Evolutionary conservation across 2,888 invertebrate species (phyloP).

Genomic region (Synergus umbraculus): DNA sequence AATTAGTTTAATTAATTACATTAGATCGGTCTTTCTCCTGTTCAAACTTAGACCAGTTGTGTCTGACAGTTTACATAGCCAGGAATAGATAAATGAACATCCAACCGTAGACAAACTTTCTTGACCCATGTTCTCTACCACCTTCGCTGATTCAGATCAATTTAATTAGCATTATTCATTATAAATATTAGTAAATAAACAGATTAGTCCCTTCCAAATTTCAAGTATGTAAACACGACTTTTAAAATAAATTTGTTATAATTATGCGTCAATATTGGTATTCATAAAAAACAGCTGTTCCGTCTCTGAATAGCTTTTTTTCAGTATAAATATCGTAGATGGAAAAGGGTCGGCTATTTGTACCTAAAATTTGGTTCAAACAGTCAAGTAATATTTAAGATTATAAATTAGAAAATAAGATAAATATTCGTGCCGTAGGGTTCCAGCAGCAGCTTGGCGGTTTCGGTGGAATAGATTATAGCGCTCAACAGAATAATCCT

Average conservation of each 20-base stretch:
- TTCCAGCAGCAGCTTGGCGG: conserved; percentile 67
- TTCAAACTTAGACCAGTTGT: conserved; percentile 8
- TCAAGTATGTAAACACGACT: not conserved
- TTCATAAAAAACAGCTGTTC: too few species aligned
- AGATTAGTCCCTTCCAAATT: not conserved
- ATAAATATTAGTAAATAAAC: not conserved
- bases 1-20: conserved; percentile 11
- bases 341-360: not conserved
- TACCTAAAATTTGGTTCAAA: too few species aligned
- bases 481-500: conserved; percentile 61
- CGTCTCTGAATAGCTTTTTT: too few species aligned
- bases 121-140: conserved; percentile 10
- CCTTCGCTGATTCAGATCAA: not conserved
- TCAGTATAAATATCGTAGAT: too few species aligned
- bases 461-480: conserved; percentile 69
- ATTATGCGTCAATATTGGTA: not conserved
- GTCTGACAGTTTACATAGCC: conserved; percentile 3
- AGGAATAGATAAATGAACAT: conserved; percentile 33
- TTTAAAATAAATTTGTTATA: not conserved
- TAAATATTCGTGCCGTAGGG: conserved; percentile 56
- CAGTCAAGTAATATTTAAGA: not conserved
- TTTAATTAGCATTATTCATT: not conserved
- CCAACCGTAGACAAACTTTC: not conserved
- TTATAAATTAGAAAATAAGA: conserved; percentile 44
- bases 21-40: conserved; percentile 9